A percentile compares a stretch with the other conserved stretches of the same genome.
Conservation (phyloP, 2,888 invertebrate genomes). For the Hypomecis atomaria region DNA sequence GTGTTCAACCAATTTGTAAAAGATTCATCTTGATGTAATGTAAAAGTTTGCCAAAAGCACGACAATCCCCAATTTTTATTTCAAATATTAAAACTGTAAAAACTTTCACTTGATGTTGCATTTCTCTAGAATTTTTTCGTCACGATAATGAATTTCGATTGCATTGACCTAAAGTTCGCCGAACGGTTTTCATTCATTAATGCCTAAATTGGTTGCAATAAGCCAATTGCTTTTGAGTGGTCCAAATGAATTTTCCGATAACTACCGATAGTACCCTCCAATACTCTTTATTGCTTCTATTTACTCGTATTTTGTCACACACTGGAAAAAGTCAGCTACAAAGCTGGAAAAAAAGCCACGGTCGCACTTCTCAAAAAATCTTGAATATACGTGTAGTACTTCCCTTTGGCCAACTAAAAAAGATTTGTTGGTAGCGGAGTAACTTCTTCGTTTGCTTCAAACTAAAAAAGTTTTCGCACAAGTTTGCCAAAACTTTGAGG, state of each 20-base stretch:
- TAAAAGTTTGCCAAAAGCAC: too few relatives aligned
- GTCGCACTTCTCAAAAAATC: not conserved
- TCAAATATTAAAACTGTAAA: too few relatives aligned
- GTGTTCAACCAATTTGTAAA: too few relatives aligned
- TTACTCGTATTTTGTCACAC: conserved; percentile 7
- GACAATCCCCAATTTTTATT: too few relatives aligned
- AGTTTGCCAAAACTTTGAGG: conserved; percentile 11
- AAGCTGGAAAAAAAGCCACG: not conserved
- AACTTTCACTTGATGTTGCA: too few relatives aligned
- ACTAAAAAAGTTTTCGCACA: conserved; percentile 13
- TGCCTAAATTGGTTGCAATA: not conserved
- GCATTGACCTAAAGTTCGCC: too few relatives aligned
- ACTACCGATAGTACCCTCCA: not conserved
- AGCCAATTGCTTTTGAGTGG: not conserved
- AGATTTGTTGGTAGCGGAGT: not conserved
- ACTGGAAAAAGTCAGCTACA: not conserved
- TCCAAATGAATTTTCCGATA: not conserved
- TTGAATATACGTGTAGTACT: not conserved
- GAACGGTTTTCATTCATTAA: too few relatives aligned
- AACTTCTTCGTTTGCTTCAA: conserved; percentile 13
- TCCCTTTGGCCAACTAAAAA: not conserved
- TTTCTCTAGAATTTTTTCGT: too few relatives aligned
- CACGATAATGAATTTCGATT: too few relatives aligned
- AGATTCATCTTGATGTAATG: too few relatives aligned
- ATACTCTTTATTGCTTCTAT: conserved; percentile 4